Percentiles rank a stretch among this genome's conserved stretches.
Conservation (phyloP, 2,888 invertebrate genomes). For the Sinotaia quadrata region DNA sequence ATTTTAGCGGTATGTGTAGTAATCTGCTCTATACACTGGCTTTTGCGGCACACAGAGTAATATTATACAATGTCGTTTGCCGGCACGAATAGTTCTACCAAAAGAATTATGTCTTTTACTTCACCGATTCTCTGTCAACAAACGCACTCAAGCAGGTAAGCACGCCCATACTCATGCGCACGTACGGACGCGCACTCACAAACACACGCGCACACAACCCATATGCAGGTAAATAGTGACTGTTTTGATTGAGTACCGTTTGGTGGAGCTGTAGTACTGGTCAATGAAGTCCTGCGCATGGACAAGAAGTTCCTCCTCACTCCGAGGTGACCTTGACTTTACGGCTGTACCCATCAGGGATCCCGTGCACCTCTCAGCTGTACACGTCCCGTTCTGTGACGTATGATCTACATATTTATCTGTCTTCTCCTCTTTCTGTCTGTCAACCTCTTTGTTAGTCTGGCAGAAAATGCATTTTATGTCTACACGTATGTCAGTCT, state of each 20-base stretch:
- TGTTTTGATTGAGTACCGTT: conserved; percentile 78
- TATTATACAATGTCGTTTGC: too few relatives aligned
- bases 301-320: conserved; percentile 80
- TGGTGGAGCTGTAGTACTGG: conserved; percentile 92
- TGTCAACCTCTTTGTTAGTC: too few relatives aligned
- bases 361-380: conserved; percentile 61
- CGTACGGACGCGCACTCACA: conserved; percentile 5
- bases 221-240: not conserved
- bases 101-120: too few relatives aligned
- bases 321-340: conserved; percentile 46
- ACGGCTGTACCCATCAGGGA: conserved; percentile 62
- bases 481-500: too few relatives aligned
- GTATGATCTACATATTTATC: too few relatives aligned
- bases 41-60: too few relatives aligned
- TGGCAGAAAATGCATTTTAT: too few relatives aligned
- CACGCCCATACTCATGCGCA: not conserved
- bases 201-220: conserved; percentile 3
- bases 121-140: too few relatives aligned
- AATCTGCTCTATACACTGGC: too few relatives aligned
- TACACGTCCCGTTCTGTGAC: conserved; percentile 63
- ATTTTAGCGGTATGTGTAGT: too few relatives aligned
- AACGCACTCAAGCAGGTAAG: conserved; percentile 1
- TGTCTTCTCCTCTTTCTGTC: too few relatives aligned
- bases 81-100: too few relatives aligned
- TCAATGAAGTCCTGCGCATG: conserved; percentile 93